phyloP scores from a whole-genome alignment of 2,113 vertebrate species.

The Fregata magnificens region DNA sequence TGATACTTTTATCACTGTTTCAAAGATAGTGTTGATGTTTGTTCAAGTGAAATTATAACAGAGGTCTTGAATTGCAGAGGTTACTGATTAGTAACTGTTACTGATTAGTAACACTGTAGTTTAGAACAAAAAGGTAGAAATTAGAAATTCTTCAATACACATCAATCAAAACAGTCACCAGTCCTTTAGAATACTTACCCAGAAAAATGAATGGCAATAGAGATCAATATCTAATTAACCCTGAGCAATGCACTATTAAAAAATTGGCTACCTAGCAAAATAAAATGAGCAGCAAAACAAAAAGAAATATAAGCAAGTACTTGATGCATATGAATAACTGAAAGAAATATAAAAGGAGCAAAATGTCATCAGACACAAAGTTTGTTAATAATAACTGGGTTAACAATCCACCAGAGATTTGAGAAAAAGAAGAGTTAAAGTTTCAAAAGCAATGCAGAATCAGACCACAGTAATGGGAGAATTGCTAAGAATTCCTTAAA shows the following conservation, averaged over 20 bases:
- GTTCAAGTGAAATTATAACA: not conserved
- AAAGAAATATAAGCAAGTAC: not conserved
- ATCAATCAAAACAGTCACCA: not conserved
- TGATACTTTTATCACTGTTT: not conserved
- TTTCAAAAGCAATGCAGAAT: not conserved
- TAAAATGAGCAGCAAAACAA: not conserved
- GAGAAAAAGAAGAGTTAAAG: not conserved
- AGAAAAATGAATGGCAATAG: not conserved
- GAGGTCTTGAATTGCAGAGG: not conserved
- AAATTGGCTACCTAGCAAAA: slow-evolving; percentile 3
- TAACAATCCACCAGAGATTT: not conserved
- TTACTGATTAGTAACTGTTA: not conserved
- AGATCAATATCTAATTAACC: slow-evolving; percentile 58
- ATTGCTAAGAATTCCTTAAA: not conserved
- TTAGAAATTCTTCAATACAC: not conserved
- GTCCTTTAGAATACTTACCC: not conserved
- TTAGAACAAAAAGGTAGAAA: not conserved
- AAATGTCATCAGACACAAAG: not conserved
- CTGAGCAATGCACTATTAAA: not conserved
- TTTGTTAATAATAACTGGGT: not conserved
- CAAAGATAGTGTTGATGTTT: not conserved
- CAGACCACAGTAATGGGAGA: not conserved
- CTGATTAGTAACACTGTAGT: not conserved
- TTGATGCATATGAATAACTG: not conserved
- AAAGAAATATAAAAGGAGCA: not conserved